Evolutionary conservation across 2,888 invertebrate species (phyloP), one percentile per base, ranked within the genome.

Genomic region (Ditula angustiorana): DNA sequence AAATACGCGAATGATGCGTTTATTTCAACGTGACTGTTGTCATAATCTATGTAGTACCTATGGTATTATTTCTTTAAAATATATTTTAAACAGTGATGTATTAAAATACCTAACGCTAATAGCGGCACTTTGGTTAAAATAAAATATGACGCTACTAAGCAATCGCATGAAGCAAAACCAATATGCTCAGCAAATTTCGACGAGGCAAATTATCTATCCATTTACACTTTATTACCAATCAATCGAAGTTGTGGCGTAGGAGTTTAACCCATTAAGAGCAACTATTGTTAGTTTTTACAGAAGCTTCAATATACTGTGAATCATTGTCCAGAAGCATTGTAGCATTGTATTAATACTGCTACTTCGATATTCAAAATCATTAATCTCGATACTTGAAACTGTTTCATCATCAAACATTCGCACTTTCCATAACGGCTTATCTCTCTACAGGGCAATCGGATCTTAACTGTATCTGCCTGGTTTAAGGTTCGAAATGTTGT

Each of bases 281-380:
- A 21, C 62, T 46, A 66, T 66, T 66, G 66, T 62, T 56, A 52
- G 57, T 63, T 63, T 63, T 63, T 63, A 63, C 63, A 67, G 61
- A 60, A 65, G 55, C 60, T 21, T 30, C 13, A 23, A 68, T 66
- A 67, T 60, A 62, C 62, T 46, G 68, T 74, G 73, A 75, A 67
- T 74, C 71, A 74, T 67, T 69, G 68, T 66, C 70, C 52, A 71
- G 69, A 71, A 50, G 68, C 66, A 75, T 77, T 76, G 73, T 69
- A 67, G 37, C 23, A 46, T 50, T 64, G 47, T 49, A 64, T 59
- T 59, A 64, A 60, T 63, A 60, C 71, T 67, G 62, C 68, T 74
- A 72, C 70, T 75, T 73, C 65, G 68, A 66, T 64, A 57, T 63
- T 10, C 28, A 37, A 63, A 59, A 67, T 57, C 59, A 64, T 66